phyloP scores from a whole-genome alignment of 2,113 vertebrate genomes.

The Lamprotornis superbus region DNA sequence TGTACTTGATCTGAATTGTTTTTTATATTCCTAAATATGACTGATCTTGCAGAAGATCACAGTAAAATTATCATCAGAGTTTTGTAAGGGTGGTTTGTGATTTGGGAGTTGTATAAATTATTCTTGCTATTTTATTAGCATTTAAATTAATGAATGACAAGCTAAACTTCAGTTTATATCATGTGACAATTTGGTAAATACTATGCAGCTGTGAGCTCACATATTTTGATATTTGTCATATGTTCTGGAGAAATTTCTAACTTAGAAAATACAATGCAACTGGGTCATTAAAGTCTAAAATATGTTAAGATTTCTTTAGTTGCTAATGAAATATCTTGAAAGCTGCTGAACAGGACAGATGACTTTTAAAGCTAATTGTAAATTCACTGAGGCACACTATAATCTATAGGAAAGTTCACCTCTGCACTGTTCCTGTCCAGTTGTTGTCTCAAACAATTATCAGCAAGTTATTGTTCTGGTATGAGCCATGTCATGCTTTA shows the following conservation, averaged over 20 bases:
- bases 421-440: slow-evolving; percentile 75
- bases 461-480: slow-evolving; percentile 69
- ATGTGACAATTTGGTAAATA: slow-evolving; percentile 46
- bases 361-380: slow-evolving; percentile 71
- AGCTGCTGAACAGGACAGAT: slow-evolving; percentile 54
- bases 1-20: neutral
- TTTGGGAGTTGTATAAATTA: slow-evolving; percentile 26
- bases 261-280: neutral
- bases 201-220: neutral
- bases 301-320: slow-evolving; percentile 12
- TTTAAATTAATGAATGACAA: slow-evolving; percentile 64
- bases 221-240: neutral
- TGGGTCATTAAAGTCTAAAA: slow-evolving; percentile 25
- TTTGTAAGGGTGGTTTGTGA: slow-evolving; percentile 49
- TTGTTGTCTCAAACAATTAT: slow-evolving; percentile 80
- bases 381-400: slow-evolving; percentile 67
- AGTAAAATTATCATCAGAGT: slow-evolving; percentile 42
- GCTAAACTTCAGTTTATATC: slow-evolving; percentile 41
- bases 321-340: slow-evolving; percentile 60
- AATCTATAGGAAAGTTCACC: slow-evolving; percentile 72
- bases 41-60: slow-evolving; percentile 49
- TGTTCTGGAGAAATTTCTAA: neutral
- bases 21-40: slow-evolving; percentile 26
- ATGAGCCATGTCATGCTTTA: slow-evolving; percentile 70
- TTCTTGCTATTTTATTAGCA: slow-evolving; percentile 30